Evolutionary conservation across 2,888 invertebrate species (phyloP), one percentile per base, ranked within the genome.

Genomic region (Unio delphinus): DNA sequence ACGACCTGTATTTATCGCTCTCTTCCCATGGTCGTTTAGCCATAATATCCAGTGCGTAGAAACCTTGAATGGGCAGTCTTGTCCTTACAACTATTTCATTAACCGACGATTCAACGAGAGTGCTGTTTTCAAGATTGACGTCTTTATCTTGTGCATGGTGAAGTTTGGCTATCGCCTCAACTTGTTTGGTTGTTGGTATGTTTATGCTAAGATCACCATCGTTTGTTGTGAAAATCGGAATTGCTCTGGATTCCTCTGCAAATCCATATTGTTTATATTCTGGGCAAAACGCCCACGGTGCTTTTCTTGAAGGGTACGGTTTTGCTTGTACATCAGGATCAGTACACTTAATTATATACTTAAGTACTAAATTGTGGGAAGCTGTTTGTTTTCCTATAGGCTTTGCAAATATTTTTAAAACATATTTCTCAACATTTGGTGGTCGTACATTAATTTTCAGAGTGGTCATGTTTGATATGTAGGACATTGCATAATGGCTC

Each of bases 221-320:
- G 26, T 62, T 64, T 5, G 61, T 58, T 55, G 58, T 34, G 8
- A 61, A 54, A 17, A 20, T 26, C 15, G 69, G 55, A 3, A 56
- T 64, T 56, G 67, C 55, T 1, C 23, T 55, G 11, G 62, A 59
- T 61, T 58, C 34, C 2, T 65, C 67, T 61, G 67, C 54, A n/a
- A 73, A 69, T 11, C 73, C 73, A 15, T 61, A 60, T 45, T 73
- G 65, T 20, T 30, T 34, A 30, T 64, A 73, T 55, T 69, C 57
- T n/a, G 63, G 34, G 6, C 61, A 61, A 15, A 65, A 55, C 55
- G 69, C 73, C 55, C 67, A 73, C 0, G 64, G 23, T 28, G 67
- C 62, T 5, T 34, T 57, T 45, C 65, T 67, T 34, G 58, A 61
- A 15, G 73, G 73, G 20, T 64, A 65, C 15, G 45, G 45, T 45